Conservation (phyloP, 1,140 invertebrate genomes). For the honey bee (Apis mellifera) region Amel_HAv3.1 CM009937.2:10922501-10923000, state of each 20-base stretch:
- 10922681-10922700: not conserved
- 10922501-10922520: not conserved
- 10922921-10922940: too few relatives aligned
- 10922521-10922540: constrained; percentile 28
- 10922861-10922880: not conserved
- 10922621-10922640: not conserved
- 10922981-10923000: too few relatives aligned
- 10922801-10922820: not conserved
- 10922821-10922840: constrained; percentile 1
- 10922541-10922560: constrained; percentile 28
- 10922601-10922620: constrained; percentile 33
- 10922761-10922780: not conserved
- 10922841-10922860: not conserved
- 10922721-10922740: not conserved
- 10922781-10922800: not conserved
- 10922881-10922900: too few relatives aligned
- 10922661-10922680: not conserved
- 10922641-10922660: constrained; percentile 1
- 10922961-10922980: too few relatives aligned
- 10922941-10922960: too few relatives aligned
- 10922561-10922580: constrained; percentile 19
- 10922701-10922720: not conserved
- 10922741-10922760: not conserved
- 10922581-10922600: constrained; percentile 43
- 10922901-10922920: too few relatives aligned